phyloP scores from a whole-genome alignment of 2,113 vertebrate species.

The Gambusia affinis region DNA sequence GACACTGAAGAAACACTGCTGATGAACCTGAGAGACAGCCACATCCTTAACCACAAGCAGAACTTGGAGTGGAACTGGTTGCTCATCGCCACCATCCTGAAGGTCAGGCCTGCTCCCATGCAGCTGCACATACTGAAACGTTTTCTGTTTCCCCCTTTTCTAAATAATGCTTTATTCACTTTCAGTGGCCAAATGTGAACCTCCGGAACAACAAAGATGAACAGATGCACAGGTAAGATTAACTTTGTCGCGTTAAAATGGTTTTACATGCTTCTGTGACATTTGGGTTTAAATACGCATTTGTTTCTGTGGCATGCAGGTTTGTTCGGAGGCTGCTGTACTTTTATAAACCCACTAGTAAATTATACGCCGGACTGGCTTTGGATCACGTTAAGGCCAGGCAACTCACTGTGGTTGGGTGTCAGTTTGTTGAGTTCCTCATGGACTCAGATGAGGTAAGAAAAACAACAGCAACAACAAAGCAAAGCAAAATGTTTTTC shows the following conservation, averaged over 20 bases:
- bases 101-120: conserved; percentile 79
- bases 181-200: conserved; percentile 96
- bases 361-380: conserved; percentile 90
- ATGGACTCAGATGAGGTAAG: conserved; percentile 95
- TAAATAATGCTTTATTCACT: conserved; percentile 49
- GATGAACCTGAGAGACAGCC: conserved; percentile 94
- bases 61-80: conserved; percentile 99
- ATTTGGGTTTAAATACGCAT: not conserved
- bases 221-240: conserved; percentile 92
- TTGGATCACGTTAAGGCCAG: conserved; percentile 90
- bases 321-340: conserved; percentile 94
- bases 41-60: conserved; percentile 96
- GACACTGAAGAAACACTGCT: conserved; percentile 96
- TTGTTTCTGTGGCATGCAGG: conserved; percentile 69
- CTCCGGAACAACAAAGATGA: conserved; percentile 98
- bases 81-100: conserved; percentile 95
- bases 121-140: not conserved
- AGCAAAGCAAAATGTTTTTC: not conserved
- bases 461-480: not conserved
- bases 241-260: not conserved
- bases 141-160: not conserved
- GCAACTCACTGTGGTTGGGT: conserved; percentile 95
- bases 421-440: conserved; percentile 95
- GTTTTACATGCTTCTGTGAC: not conserved
- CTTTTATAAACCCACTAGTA: conserved; percentile 97